Evolutionary conservation across 2,888 invertebrate species (phyloP).

Genomic region (Silvanus unidentatus): DNA sequence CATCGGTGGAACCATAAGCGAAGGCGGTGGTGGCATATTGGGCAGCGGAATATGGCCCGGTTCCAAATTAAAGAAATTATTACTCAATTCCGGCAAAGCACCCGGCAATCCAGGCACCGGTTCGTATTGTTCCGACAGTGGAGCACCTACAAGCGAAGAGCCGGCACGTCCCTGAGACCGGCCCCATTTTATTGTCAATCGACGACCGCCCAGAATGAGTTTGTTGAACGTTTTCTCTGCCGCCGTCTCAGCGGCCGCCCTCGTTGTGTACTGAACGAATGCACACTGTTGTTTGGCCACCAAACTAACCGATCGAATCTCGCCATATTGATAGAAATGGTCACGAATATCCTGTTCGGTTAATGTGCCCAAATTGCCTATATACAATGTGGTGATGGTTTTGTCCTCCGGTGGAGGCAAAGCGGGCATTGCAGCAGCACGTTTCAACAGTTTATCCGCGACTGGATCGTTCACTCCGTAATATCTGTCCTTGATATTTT

Average conservation of each 20-base stretch:
- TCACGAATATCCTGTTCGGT: constrained; percentile 86
- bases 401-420: constrained; percentile 93
- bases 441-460: constrained; percentile 84
- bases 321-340: constrained; percentile 98
- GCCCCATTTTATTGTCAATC: constrained; percentile 98
- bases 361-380: constrained; percentile 91
- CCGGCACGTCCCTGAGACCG: constrained; percentile 79
- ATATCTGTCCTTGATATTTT: constrained; percentile 91
- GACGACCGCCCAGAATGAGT: constrained; percentile 70
- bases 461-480: constrained; percentile 96
- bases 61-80: constrained; percentile 64
- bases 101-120: constrained; percentile 76
- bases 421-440: constrained; percentile 90
- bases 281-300: constrained; percentile 93
- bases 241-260: constrained; percentile 86
- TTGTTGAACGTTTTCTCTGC: constrained; percentile 96
- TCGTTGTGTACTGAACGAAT: constrained; percentile 91
- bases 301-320: constrained; percentile 88
- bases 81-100: constrained; percentile 59
- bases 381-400: constrained; percentile 92
- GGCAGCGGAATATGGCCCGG: constrained; percentile 47
- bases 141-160: constrained; percentile 34
- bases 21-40: constrained; percentile 46
- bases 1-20: constrained; percentile 52
- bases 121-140: constrained; percentile 55